Evolutionary conservation across 2,113 vertebrate genomes (phyloP).

Genomic region (Zosterops borbonicus): DNA sequence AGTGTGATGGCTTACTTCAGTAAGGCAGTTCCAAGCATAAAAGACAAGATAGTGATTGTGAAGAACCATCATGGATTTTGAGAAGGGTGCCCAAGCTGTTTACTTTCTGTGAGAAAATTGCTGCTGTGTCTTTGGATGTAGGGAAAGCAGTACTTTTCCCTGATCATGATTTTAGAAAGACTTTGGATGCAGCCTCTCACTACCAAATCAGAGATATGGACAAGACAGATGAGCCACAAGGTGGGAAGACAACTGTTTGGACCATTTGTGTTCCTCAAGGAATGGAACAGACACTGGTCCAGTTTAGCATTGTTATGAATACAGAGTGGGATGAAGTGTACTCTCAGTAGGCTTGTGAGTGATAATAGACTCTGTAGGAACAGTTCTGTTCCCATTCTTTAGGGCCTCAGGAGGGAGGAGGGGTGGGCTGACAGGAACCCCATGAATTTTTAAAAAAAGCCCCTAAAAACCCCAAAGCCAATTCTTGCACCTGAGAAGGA

Average conservation of each 20-base stretch:
- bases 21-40: neutral
- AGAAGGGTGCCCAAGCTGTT: neutral
- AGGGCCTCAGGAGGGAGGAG: neutral
- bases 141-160: neutral
- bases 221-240: neutral
- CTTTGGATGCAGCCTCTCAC: neutral
- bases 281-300: neutral
- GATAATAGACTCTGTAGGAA: neutral
- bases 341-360: neutral
- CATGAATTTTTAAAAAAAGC: neutral
- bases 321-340: rapidly evolving
- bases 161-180: neutral
- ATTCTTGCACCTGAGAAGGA: neutral
- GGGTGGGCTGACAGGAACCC: neutral
- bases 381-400: neutral
- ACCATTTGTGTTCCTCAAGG: neutral
- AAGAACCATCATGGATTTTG: neutral
- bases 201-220: neutral
- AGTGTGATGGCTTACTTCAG: neutral
- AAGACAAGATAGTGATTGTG: neutral
- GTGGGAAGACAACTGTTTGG: neutral
- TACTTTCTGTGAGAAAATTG: neutral
- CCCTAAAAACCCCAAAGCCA: neutral
- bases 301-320: neutral
- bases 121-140: neutral